phyloP scores from a whole-genome alignment of 2,888 invertebrate genomes.

The Ectemnius lituratus region DNA sequence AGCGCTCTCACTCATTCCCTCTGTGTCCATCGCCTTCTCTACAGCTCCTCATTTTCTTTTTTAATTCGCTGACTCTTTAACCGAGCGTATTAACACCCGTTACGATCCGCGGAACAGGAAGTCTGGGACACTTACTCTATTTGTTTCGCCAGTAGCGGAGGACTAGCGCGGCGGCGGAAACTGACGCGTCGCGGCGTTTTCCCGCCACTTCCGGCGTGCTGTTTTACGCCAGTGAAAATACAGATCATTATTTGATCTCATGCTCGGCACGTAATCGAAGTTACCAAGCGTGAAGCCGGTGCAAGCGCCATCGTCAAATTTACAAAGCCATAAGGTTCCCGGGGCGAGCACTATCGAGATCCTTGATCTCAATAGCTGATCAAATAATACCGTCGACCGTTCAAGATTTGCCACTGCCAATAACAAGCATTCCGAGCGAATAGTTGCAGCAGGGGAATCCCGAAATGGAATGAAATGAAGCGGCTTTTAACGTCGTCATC shows the following conservation, averaged over 20 bases:
- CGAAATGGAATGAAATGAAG: not conserved
- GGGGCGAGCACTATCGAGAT: not conserved
- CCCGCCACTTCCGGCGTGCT: not conserved
- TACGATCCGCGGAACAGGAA: conserved; percentile 16
- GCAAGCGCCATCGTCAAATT: not conserved
- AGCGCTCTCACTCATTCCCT: too few species aligned
- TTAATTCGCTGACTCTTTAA: conserved; percentile 39
- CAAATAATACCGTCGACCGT: too few species aligned
- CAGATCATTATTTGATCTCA: conserved; percentile 5
- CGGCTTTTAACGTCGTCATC: too few species aligned
- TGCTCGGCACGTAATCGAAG: conserved; percentile 3
- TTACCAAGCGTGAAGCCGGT: not conserved
- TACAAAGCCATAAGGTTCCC: not conserved
- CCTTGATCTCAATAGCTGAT: too few species aligned
- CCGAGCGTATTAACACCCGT: conserved; percentile 36
- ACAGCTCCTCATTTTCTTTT: conserved; percentile 37
- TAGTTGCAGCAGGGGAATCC: not conserved
- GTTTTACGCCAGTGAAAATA: not conserved
- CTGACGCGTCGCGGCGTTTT: not conserved
- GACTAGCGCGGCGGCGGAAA: not conserved
- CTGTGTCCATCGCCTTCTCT: not conserved
- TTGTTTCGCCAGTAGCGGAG: conserved; percentile 8
- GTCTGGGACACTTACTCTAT: conserved; percentile 20
- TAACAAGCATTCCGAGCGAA: not conserved
- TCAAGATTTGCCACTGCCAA: not conserved